Evolutionary conservation across 2,888 invertebrate genomes (phyloP), one percentile per base, ranked within the genome.

Genomic region (Spatulosminthurus flaviceps): DNA sequence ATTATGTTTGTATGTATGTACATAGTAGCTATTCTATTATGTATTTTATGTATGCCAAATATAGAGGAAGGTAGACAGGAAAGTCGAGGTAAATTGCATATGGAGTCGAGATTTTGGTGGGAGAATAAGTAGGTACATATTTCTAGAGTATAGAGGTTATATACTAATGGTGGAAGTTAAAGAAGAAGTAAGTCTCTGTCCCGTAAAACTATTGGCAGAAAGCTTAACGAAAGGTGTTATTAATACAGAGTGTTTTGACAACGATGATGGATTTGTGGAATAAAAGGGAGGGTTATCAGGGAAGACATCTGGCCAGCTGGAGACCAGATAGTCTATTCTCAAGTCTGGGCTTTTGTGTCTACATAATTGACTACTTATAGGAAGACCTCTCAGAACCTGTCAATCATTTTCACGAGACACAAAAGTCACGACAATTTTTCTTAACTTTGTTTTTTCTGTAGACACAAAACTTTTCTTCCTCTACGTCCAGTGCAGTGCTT

Each of bases 201-300:
- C 43, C 11, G 42, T 71, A 73, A 16, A 29, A 28, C 73, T 74
- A 61, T 74, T 74, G 61, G 74, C 64, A 74, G 51, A 72, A 72
- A 51, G 72, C 51, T 72, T 61, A 74, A 74, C 41, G 66, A 76
- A 76, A 76, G 75, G 75, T 76, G 75, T 76, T 76, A 76, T 76
- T 74, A 67, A 67, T 76, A 67, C 75, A 61, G 60, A 60, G 75
- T 76, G 75, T 76, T 76, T 76, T 76, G 75, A 76, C 75, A 76
- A 66, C 41, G 74, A 73, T 61, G 73, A 76, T 76, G 75, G 66
- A 76, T 76, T 76, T 76, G 75, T 76, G 42, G 66, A 76, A 76
- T 76, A 64, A 76, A 76, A 64, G 42, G 64, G 75, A 76, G 73
- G 75, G 41, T 76, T 76, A 76, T 76, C 75, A 67, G 64, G 64